phyloP scores from a whole-genome alignment of 2,888 invertebrate genomes.

The Philhelius pedissequus region DNA sequence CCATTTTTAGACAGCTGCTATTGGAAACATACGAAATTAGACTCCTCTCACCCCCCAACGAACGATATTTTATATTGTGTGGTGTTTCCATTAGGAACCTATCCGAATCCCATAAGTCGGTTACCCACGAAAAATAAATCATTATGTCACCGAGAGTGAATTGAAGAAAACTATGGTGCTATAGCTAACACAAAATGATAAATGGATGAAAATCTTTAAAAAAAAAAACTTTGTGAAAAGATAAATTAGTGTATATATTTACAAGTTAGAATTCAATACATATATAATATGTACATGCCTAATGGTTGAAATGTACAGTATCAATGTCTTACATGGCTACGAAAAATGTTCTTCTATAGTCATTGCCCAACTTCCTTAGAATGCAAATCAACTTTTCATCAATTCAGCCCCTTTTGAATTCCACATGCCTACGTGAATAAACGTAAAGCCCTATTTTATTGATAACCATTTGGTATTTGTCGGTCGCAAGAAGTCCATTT shows the following conservation, averaged over 20 bases:
- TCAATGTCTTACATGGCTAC: not conserved
- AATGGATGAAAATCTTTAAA: slow-evolving; percentile 42
- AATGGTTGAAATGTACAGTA: not conserved
- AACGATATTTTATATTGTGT: not conserved
- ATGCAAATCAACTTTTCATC: not conserved
- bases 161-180: slow-evolving; percentile 36
- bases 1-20: not conserved
- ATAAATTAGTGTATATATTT: not conserved
- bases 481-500: not conserved
- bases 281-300: not conserved
- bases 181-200: slow-evolving; percentile 36
- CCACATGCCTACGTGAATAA: not conserved
- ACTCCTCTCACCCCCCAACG: not conserved
- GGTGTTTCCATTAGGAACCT: not conserved
- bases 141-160: slow-evolving; percentile 53
- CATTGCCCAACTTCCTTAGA: not conserved
- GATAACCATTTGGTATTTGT: slow-evolving; percentile 24
- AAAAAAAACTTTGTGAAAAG: not conserved
- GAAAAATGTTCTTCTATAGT: not conserved
- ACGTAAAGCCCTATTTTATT: slow-evolving; percentile 40
- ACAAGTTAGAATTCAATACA: not conserved
- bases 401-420: too few species aligned
- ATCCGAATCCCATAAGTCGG: slow-evolving; percentile 19
- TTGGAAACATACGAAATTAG: not conserved
- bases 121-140: slow-evolving; percentile 52